Evolutionary conservation across 2,113 vertebrate species (phyloP).

Genomic region (Sapayoa aenigma): DNA sequence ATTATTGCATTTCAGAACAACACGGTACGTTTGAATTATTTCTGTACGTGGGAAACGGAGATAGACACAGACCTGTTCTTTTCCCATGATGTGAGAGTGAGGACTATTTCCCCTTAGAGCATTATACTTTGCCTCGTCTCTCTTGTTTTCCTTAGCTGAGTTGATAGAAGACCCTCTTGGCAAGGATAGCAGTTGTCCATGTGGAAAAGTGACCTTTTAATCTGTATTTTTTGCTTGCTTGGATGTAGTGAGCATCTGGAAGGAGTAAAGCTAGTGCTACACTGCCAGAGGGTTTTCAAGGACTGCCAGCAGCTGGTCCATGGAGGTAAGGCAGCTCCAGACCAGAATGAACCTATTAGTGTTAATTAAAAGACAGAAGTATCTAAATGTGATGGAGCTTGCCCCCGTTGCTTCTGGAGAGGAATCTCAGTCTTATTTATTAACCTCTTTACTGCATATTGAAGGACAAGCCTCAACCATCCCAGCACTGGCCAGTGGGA

Average conservation of each 20-base stretch:
- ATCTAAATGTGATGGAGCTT: neutral
- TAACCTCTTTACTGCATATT: neutral
- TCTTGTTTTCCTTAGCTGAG: neutral
- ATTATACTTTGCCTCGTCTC: neutral
- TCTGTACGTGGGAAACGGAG: neutral
- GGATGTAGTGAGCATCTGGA: neutral
- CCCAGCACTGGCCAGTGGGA: neutral
- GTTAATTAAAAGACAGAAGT: neutral
- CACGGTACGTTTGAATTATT: neutral
- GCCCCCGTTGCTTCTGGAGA: neutral
- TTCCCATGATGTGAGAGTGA: accelerated
- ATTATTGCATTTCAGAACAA: neutral
- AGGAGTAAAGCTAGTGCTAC: neutral
- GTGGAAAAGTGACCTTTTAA: neutral
- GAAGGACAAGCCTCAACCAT: neutral
- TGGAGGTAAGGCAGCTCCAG: neutral
- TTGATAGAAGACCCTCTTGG: neutral
- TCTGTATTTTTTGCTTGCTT: neutral
- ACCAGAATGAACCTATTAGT: neutral
- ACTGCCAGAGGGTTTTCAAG: neutral
- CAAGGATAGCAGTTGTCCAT: neutral
- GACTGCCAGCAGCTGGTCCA: neutral
- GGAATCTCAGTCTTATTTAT: neutral
- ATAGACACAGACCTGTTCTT: neutral
- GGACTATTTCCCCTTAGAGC: neutral